Evolutionary conservation across 2,797 vertebrate species (phyloP).

Genomic region (Paguma larvata): DNA sequence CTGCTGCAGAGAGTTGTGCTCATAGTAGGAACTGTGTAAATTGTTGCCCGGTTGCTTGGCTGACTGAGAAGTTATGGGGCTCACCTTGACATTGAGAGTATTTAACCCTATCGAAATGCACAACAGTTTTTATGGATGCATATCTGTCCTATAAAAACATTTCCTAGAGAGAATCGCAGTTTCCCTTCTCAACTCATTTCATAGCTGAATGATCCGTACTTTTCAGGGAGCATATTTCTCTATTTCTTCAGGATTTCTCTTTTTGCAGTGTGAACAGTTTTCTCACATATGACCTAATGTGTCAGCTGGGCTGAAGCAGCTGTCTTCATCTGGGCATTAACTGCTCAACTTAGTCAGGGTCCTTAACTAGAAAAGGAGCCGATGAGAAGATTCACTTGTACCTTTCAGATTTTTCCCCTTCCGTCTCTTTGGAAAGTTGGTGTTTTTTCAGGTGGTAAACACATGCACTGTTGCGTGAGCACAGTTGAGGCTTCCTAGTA

Average conservation of each 20-base stretch:
- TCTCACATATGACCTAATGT: background rate
- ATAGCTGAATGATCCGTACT: background rate
- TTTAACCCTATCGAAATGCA: background rate
- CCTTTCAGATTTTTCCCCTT: background rate
- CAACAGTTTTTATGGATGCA: background rate
- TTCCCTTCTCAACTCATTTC: constrained; percentile 49
- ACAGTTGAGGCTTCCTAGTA: background rate
- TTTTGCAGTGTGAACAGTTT: constrained; percentile 3
- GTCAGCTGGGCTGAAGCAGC: background rate
- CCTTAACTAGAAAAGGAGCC: background rate
- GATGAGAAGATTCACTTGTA: background rate
- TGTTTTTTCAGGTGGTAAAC: background rate
- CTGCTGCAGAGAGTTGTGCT: background rate
- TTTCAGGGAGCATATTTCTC: background rate
- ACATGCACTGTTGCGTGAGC: background rate
- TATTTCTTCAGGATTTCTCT: too few species aligned
- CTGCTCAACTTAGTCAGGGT: background rate
- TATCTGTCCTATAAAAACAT: constrained; percentile 10
- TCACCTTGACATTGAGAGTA: background rate
- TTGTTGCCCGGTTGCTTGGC: background rate
- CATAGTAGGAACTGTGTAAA: background rate
- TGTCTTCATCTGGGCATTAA: background rate
- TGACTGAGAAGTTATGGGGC: background rate
- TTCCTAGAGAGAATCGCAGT: constrained; percentile 46
- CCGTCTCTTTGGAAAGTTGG: background rate